Conservation (phyloP, 2,113 vertebrate genomes). For the Centropristis striata region DNA sequence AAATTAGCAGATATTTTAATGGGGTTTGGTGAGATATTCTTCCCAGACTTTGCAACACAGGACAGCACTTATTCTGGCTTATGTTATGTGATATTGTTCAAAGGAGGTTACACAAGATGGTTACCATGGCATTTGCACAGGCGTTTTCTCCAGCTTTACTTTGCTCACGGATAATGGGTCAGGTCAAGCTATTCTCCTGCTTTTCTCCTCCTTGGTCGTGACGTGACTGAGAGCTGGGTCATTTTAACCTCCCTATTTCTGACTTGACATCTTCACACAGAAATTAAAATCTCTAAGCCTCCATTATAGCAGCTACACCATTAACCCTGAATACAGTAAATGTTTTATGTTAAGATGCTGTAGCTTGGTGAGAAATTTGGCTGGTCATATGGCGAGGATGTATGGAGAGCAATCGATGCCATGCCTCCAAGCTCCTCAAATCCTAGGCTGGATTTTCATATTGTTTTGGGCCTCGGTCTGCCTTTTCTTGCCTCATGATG, state of each 20-base stretch:
- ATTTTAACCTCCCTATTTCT: constrained; percentile 62
- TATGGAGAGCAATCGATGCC: constrained; percentile 23
- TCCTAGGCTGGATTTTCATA: constrained; percentile 3
- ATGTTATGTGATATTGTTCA: constrained; percentile 66
- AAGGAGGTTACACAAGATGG: constrained; percentile 66
- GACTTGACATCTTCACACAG: constrained; percentile 51
- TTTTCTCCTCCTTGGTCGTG: constrained; percentile 54
- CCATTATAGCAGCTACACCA: constrained; percentile 12
- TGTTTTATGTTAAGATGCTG: constrained; percentile 27
- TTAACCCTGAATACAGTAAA: neutral
- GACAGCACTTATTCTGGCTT: constrained; percentile 43
- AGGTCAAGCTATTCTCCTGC: constrained; percentile 72
- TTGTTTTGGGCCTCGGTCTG: neutral
- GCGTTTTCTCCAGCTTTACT: constrained; percentile 60
- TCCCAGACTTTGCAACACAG: constrained; percentile 41
- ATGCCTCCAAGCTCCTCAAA: constrained; percentile 23
- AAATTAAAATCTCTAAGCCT: constrained; percentile 45
- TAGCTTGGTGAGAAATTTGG: constrained; percentile 6
- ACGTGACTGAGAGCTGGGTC: constrained; percentile 67
- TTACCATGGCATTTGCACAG: constrained; percentile 74
- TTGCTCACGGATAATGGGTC: constrained; percentile 68
- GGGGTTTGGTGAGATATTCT: constrained; percentile 47
- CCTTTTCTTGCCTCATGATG: neutral
- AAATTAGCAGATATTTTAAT: constrained; percentile 58
- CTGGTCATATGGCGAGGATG: constrained; percentile 7